Base-by-base conservation (phyloP, 1,140 invertebrate species). In the Anastrepha obliqua region DNA sequence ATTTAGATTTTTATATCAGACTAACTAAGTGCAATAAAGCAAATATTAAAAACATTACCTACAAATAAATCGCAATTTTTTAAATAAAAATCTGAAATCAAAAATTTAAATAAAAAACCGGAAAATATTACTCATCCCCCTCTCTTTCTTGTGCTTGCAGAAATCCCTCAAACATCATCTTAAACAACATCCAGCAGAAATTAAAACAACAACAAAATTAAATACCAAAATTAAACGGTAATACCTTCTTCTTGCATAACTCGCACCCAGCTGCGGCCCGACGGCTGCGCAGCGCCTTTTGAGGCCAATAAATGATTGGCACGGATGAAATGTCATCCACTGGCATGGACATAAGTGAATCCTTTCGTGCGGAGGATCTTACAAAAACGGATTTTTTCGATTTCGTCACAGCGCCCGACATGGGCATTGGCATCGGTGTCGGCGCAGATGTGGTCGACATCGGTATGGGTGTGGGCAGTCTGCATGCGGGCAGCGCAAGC, bases 351-450 rank as follows among this genome's bases (percentile, higher is more conserved):
- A 95, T 97, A 92, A 96, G 96, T 91, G 96, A 97, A 94, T 95
- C 96, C 93, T 96, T 97, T 94, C 95, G 95, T 90, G 94, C 95
- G 92, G 95, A 96, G 93, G 96, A 96, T 90, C 94, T 96, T 89
- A 94, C 95, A 29, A 97, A 97, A 93, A 96, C 96, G 81, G 97
- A 97, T 93, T 97, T 97, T 94, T 97, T 97, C 94, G 97, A 97
- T 92, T 97, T 97, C 93, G 96, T 97, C 64, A 96, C 96, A n/a
- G 96, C 96, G 6, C 96, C 96, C 86, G 96, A 95, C 67, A 92
- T 93, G 91, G 92, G 92, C 87, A 93, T 93, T 70, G 92, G 91
- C 87, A 90, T 93, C n/a, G 91, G 91, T 9, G 92, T 93, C 20
- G 91, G 91, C n/a, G 90, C 91, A 39, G 91, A 88, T 13, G 89